Evolutionary conservation across 2,888 invertebrate species (phyloP).

Genomic region (Pterostichus niger): DNA sequence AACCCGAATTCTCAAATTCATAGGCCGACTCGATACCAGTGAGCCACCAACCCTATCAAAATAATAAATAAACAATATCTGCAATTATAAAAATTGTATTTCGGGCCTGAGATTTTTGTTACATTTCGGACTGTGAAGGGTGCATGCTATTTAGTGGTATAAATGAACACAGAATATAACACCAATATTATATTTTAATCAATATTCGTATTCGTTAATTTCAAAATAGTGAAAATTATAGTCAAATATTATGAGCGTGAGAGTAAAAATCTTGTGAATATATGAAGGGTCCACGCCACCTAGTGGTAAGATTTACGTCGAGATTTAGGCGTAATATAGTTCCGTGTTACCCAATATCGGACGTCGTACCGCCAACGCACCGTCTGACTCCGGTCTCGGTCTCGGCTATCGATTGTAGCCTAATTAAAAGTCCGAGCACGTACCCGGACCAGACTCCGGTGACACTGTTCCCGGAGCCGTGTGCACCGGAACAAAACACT

Average conservation of each 20-base stretch:
- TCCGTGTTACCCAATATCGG: slow-evolving; percentile 1
- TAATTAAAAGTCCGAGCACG: slow-evolving; percentile 78
- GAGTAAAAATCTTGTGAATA: too few relatives aligned
- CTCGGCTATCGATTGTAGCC: slow-evolving; percentile 76
- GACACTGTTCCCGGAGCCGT: slow-evolving; percentile 76
- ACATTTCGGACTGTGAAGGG: too few relatives aligned
- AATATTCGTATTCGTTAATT: too few relatives aligned
- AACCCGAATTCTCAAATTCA: too few relatives aligned
- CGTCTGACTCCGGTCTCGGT: slow-evolving; percentile 42
- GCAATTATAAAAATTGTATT: too few relatives aligned
- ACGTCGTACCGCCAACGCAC: slow-evolving; percentile 12
- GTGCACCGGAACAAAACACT: slow-evolving; percentile 61
- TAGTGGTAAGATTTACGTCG: not conserved
- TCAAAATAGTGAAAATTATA: too few relatives aligned
- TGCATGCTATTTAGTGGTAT: too few relatives aligned
- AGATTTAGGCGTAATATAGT: not conserved
- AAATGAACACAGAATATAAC: too few relatives aligned
- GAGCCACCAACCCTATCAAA: not conserved
- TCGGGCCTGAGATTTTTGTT: too few relatives aligned
- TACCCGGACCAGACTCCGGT: slow-evolving; percentile 76
- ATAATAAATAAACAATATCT: too few relatives aligned
- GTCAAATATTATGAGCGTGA: too few relatives aligned
- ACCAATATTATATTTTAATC: too few relatives aligned
- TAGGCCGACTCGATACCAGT: not conserved
- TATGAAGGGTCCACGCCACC: not conserved